Base-by-base conservation (phyloP, 2,113 vertebrate genomes). In the Gymnocephalus cernua region DNA sequence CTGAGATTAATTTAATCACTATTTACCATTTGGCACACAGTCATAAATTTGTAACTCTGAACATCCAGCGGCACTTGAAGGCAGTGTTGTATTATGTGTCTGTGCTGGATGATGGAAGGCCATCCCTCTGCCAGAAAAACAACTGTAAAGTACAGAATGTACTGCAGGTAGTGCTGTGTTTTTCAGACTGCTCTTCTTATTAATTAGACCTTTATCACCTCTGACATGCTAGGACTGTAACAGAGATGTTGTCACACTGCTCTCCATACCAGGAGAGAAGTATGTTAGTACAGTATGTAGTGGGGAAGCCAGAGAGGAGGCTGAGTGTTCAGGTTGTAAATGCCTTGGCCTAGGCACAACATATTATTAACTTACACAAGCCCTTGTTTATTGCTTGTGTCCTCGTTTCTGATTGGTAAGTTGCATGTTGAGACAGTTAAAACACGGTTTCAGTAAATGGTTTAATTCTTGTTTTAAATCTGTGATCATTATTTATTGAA, bases 101-200 rank as follows among this genome's bases (percentile, higher is more conserved):
- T 51, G 23, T 11, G 23, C 50, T 25, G 59, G 51, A 54, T 65
- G 58, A 69, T 59, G 6, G 45, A 79, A 29, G 27, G 21, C 50
- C 50, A 57, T 45, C 75, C 27, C 7, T 47, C 9, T 29, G 35
- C 18, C 51, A 50, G 59, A 74, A 80, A 51, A 90, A 72, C 80
- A 78, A 27, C 1, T 0, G 0, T 32, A 1, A 59, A 84, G 87
- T 59, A 89, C 85, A 88, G 58, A 86, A 85, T 88, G 89, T 88
- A 35, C 87, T 50, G 38, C 62, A 72, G 77, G 35, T 83, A 21
- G 21, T 23, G 25, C 21, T 45, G 27, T 63, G 53, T 67, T 72
- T 38, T 25, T 58, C 58, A 51, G 19, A 35, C 68, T 48, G 27
- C 44, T 21, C 13, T 50, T 50, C 48, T 82, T 62, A 66, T 71